phyloP scores from a whole-genome alignment of 2,797 vertebrate genomes.

The Premnoplex brunnescens region DNA sequence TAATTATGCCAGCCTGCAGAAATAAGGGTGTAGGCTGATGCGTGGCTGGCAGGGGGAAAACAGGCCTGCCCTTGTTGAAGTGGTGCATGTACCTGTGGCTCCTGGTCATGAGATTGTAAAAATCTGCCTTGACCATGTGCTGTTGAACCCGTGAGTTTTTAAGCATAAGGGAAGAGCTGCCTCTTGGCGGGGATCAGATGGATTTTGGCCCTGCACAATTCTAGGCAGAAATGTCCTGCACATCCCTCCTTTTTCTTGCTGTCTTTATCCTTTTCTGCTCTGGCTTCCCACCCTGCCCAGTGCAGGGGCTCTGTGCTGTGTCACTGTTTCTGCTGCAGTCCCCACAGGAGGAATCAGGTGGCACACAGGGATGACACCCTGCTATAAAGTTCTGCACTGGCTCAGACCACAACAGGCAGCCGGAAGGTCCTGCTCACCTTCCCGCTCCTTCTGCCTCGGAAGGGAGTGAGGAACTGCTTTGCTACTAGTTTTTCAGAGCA shows the following conservation, averaged over 20 bases:
- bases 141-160: accelerated
- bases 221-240: neutral
- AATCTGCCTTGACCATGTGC: neutral
- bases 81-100: neutral
- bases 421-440: neutral
- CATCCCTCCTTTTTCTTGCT: neutral
- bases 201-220: neutral
- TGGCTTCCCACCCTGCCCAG: neutral
- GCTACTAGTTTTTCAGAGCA: neutral
- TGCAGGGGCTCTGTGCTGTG: accelerated
- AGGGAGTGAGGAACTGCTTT: neutral
- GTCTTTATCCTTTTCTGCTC: neutral
- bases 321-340: neutral
- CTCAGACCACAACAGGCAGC: neutral
- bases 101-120: accelerated
- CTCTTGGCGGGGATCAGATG: neutral
- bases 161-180: neutral
- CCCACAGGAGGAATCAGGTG: neutral
- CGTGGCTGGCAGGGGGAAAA: neutral
- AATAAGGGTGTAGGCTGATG: neutral
- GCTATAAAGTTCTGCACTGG: neutral
- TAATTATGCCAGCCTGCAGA: neutral
- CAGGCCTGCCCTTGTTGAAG: accelerated
- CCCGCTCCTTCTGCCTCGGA: neutral
- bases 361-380: accelerated